Conservation (phyloP, 1,140 invertebrate genomes). For the Zaprionus tsacasi region DNA sequence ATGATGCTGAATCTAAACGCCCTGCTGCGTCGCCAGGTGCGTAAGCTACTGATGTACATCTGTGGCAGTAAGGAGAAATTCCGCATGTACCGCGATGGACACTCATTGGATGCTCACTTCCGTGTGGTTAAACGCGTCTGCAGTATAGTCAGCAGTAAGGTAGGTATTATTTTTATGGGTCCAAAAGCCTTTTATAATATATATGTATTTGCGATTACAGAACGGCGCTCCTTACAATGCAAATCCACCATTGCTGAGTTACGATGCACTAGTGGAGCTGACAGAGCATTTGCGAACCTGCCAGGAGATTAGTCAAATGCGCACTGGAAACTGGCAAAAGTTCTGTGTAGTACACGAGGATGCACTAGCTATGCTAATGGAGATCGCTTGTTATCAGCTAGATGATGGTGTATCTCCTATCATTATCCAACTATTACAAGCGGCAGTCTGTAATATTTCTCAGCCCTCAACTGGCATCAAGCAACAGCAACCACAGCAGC, state of each 20-base stretch:
- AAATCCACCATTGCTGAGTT: conserved; percentile 87
- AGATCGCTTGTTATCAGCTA: conserved; percentile 90
- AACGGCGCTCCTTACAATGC: conserved; percentile 82
- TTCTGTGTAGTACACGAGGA: conserved; percentile 92
- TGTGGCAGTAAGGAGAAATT: conserved; percentile 98
- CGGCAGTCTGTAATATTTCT: conserved; percentile 89
- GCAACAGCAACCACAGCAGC: conserved; percentile 51
- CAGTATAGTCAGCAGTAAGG: conserved; percentile 83
- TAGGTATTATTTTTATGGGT: conserved; percentile 40
- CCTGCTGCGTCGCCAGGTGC: conserved; percentile 90
- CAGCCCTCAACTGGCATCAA: conserved; percentile 47
- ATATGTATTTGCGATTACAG: conserved; percentile 28
- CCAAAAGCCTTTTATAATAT: background rate
- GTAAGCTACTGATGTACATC: conserved; percentile 95
- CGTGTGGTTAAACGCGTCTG: conserved; percentile 86
- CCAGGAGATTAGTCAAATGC: conserved; percentile 94
- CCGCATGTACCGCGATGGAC: conserved; percentile 95
- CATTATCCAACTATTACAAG: conserved; percentile 94
- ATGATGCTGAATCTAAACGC: conserved; percentile 96
- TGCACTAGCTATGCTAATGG: conserved; percentile 91
- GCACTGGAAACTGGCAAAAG: conserved; percentile 98
- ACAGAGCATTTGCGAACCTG: conserved; percentile 98
- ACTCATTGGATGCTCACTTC: conserved; percentile 93
- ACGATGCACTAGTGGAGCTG: conserved; percentile 95
- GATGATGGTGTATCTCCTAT: conserved; percentile 97